Evolutionary conservation across 2,797 vertebrate species (phyloP), one percentile per base, ranked within the genome.

Genomic region (Gephyroberyx darwinii): DNA sequence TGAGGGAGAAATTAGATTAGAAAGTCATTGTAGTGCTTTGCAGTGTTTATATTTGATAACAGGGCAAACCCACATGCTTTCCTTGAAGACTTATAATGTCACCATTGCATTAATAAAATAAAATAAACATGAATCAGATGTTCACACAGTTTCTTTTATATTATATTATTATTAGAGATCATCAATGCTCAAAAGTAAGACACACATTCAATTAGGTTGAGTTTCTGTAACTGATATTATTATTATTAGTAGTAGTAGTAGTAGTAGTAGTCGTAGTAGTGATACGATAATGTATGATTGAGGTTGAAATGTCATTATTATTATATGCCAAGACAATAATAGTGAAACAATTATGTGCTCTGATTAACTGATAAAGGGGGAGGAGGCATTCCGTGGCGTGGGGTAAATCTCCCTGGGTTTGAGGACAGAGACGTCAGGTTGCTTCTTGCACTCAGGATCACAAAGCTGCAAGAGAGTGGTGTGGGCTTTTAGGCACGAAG

Each of bases 351-450:
- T 92, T 53, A 92, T 91, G 64, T 86, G 90, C 89, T 89, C 88
- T 90, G 88, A 90, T 91, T 89, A 89, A 83, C 90, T 91, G 91
- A 92, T 92, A 88, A 90, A 83, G 81, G 81, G 89, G 92, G 91
- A 91, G 92, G 91, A 85, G 80, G 76, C 81, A 65, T 60, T 87
- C 63, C 43, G 73, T 79, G 68, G 77, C 54, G 53, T 72, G 74
- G 66, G 78, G 78, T 74, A 77, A 87, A 79, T 90, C 93, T 93
- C 90, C 63, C 30, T 78, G 84, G 92, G 82, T 88, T 92, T 92
- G 85, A 92, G 82, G 90, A 88, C 81, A 80, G 81, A 84, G 78
- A 87, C 77, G 82, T 89, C 78, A 89, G 73, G 69, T 80, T 89
- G 77, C 84, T 79, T 84, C 80, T 86, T 84, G 63, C 83, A 81